Conservation (phyloP, 2,797 vertebrate species). For the Acanthis flammea region DNA sequence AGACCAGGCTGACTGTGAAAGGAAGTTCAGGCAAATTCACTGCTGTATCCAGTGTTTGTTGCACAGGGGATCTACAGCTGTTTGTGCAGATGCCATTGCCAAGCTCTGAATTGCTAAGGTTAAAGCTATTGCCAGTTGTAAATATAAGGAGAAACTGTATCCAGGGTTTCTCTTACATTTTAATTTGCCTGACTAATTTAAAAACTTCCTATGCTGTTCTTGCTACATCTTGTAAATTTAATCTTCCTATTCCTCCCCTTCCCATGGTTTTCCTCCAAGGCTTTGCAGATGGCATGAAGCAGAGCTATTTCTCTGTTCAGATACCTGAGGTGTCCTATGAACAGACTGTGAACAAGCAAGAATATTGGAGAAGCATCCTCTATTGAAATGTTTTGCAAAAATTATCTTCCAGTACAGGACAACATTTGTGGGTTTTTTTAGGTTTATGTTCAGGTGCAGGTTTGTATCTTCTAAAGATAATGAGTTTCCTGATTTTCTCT, state of each 20-base stretch:
- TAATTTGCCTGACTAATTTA: not conserved
- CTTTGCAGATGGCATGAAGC: not conserved
- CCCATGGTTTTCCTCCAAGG: not conserved
- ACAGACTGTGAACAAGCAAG: not conserved
- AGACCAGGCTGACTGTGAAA: not conserved
- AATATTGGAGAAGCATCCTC: not conserved
- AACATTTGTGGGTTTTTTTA: not conserved
- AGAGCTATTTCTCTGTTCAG: not conserved
- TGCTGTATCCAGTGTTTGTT: not conserved
- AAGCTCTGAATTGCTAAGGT: not conserved
- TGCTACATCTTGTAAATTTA: not conserved
- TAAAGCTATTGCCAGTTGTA: not conserved
- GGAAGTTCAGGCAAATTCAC: not conserved
- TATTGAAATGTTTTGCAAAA: not conserved
- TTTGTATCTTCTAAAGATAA: not conserved
- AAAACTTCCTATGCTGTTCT: not conserved
- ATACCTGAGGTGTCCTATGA: not conserved
- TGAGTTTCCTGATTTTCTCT: not conserved
- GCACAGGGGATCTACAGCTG: conserved; percentile 8
- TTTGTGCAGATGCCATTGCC: not conserved
- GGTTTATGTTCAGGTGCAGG: not conserved
- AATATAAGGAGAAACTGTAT: not conserved
- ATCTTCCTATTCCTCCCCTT: not conserved
- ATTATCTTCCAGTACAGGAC: not conserved
- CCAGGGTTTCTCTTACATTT: not conserved